Evolutionary conservation across 1,140 invertebrate genomes (phyloP), one percentile per base, ranked within the genome.

Genomic region (Hylyphantes graminicola): DNA sequence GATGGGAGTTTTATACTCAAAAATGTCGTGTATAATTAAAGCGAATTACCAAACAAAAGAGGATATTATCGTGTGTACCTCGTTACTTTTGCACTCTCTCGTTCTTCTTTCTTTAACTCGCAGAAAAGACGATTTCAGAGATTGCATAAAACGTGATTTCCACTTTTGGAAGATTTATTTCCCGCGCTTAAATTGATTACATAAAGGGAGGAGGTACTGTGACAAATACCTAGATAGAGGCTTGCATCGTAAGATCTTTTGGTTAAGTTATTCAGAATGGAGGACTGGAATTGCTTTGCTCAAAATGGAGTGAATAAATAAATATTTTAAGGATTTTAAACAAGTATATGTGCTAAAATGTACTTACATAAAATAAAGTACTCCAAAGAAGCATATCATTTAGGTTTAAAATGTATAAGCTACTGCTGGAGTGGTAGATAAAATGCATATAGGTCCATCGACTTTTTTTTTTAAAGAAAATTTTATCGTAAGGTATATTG

Each of bases 151-250:
- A 74, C 54, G 72, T 19, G 72, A 35, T 55, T 19, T 80, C 64
- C 54, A 59, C 54, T 57, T 80, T 70, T 80, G 67, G 57, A 17
- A 35, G 77, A 80, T 80, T 80, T 80, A 80, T 80, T 67, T 57
- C 19, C 64, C 55, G 48, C 51, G 64, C 77, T 70, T 68, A 80
- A 80, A 68, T 80, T 80, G 77, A 80, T 80, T 80, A 80, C 65
- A 19, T 54, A 59, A 80, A 70, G 57, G 72, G 72, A 74, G 72
- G 72, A 57, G 57, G 57, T 35, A 78, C 55, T 54, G 61, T 55
- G 76, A 78, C 67, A 78, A 67, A 67, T 53, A 78, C 67, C 76
- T 54, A 35, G 76, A 55, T 64, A 67, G 61, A 67, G 61, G 65
- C 67, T 78, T 65, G 63, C 63, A 67, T 78, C 53, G 53, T 19